phyloP scores from a whole-genome alignment of 2,113 vertebrate species.

The Corythornis madagascariensis region DNA sequence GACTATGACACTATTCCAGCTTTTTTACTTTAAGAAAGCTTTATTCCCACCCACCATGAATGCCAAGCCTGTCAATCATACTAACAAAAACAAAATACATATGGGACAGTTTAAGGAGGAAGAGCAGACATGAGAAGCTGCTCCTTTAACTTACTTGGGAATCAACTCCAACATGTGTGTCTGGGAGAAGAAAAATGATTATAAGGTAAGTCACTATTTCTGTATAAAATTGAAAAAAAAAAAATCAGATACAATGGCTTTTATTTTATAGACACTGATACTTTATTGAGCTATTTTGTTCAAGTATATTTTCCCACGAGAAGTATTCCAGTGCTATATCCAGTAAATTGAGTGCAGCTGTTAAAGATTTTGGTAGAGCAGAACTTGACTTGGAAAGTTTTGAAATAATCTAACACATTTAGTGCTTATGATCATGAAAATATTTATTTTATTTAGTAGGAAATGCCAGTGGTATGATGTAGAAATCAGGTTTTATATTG shows the following conservation, averaged over 20 bases:
- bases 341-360: background rate
- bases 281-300: background rate
- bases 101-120: constrained; percentile 47
- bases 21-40: constrained; percentile 31
- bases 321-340: background rate
- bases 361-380: background rate
- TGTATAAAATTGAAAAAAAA: background rate
- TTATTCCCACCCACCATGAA: constrained; percentile 10
- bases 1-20: background rate
- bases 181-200: background rate
- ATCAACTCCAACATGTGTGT: background rate
- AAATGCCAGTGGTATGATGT: background rate
- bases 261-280: background rate
- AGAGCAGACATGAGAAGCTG: constrained; percentile 26
- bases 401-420: background rate
- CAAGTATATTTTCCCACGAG: background rate
- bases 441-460: background rate
- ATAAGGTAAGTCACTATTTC: constrained; percentile 43
- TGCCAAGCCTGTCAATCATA: constrained; percentile 44
- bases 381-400: background rate
- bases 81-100: constrained; percentile 51
- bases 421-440: background rate
- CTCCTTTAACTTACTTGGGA: background rate
- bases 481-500: background rate
- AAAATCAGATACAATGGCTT: background rate